phyloP scores from a whole-genome alignment of 2,888 invertebrate species.

The Caenorhabditis imperialis region DNA sequence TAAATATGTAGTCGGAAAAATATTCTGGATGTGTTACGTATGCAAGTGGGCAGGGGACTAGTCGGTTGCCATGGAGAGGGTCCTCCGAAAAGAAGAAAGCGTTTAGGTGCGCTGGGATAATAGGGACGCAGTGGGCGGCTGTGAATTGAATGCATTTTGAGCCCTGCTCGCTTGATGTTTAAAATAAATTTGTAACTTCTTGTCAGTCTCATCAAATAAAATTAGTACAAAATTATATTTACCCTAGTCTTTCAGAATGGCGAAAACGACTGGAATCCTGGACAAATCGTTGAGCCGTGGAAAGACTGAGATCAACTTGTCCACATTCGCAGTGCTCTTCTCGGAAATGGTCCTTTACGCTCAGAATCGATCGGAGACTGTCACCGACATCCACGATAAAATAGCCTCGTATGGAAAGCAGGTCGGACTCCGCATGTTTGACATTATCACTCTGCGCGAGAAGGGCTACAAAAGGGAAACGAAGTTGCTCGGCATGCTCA shows the following conservation, averaged over 20 bases:
- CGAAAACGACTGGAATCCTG: conserved; percentile 71
- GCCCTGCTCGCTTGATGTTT: too few relatives aligned
- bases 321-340: conserved; percentile 91
- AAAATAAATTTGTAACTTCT: too few relatives aligned
- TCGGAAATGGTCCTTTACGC: conserved; percentile 98
- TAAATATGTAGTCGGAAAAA: conserved; percentile 15
- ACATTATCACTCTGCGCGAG: conserved; percentile 93
- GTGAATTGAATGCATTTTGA: too few relatives aligned
- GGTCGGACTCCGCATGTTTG: conserved; percentile 93
- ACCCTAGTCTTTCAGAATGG: too few relatives aligned
- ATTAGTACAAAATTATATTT: too few relatives aligned
- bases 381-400: conserved; percentile 93
- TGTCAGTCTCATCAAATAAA: too few relatives aligned
- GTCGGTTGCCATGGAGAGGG: conserved; percentile 31
- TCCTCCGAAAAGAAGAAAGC: conserved; percentile 2
- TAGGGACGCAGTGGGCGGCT: too few relatives aligned
- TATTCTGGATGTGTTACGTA: conserved; percentile 5
- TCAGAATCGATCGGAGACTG: conserved; percentile 89
- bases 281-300: conserved; percentile 77
- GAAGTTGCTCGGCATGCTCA: conserved; percentile 88
- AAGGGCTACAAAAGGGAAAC: conserved; percentile 90
- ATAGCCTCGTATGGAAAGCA: conserved; percentile 93
- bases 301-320: conserved; percentile 76
- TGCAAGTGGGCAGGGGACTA: background rate
- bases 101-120: too few relatives aligned